These are phyloP conservation scores for Synanthedon myopaeformis DNA, from an alignment of 2,888 invertebrate genomes.

Conservation along the genomic window DNA sequence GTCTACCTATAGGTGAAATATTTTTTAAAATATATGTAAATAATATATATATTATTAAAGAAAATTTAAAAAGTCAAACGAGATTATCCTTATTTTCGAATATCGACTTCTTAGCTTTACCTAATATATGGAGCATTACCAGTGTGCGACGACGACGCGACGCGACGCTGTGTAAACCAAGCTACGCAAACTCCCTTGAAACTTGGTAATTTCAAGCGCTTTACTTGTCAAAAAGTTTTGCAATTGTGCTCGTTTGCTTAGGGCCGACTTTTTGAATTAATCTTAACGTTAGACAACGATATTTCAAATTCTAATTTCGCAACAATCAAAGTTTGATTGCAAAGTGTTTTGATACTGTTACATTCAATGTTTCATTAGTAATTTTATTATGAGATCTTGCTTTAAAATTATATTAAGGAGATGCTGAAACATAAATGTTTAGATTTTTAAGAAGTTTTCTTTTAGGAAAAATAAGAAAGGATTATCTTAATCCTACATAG, in stretches of 20 bases:
- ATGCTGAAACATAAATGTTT: too few species aligned
- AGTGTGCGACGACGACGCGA: neutral
- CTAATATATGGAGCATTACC: too few species aligned
- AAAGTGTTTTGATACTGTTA: slow-evolving; percentile 15
- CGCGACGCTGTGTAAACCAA: neutral
- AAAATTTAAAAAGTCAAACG: too few species aligned
- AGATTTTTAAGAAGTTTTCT: too few species aligned
- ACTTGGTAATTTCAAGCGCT: slow-evolving; percentile 37
- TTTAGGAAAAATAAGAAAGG: too few species aligned
- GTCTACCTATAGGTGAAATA: too few species aligned
- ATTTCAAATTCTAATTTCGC: slow-evolving; percentile 37
- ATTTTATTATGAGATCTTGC: slow-evolving; percentile 12
- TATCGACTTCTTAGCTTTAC: too few species aligned
- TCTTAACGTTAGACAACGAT: slow-evolving; percentile 20
- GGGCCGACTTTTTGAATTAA: slow-evolving; percentile 39
- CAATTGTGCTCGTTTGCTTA: slow-evolving; percentile 37
- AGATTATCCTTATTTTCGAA: too few species aligned
- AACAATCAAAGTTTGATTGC: slow-evolving; percentile 35
- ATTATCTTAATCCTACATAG: too few species aligned
- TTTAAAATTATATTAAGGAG: neutral
- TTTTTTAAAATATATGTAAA: too few species aligned
- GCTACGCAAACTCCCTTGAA: slow-evolving; percentile 18
- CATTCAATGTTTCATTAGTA: slow-evolving; percentile 14
- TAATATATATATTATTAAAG: too few species aligned
- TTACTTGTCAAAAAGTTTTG: slow-evolving; percentile 49